A percentile compares a stretch with the other conserved stretches of the same genome.
These are phyloP conservation scores for Pituophis catenifer DNA, from an alignment of 2,113 vertebrate species.

Conservation along the genomic window DNA sequence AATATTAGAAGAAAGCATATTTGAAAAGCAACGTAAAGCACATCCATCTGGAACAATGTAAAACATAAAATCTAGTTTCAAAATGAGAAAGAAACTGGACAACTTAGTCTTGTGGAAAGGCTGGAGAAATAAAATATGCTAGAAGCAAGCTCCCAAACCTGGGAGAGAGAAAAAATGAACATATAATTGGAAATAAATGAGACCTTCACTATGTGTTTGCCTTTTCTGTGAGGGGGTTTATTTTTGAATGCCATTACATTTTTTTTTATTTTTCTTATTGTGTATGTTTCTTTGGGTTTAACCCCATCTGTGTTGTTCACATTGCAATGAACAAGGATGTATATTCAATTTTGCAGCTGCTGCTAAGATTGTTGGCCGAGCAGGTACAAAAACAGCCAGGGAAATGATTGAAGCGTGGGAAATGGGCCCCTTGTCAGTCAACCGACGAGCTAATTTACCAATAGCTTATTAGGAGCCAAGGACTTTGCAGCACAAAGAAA, in stretches of 20 bases:
- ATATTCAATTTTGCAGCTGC: background rate
- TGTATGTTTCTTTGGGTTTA: background rate
- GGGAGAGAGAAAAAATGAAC: background rate
- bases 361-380: background rate
- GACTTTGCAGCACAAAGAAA: background rate
- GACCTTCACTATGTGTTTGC: background rate
- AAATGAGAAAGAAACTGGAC: background rate
- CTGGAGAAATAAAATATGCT: background rate
- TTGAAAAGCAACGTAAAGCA: background rate
- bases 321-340: background rate
- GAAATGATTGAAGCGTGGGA: background rate
- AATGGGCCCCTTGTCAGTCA: background rate
- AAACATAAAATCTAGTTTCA: background rate
- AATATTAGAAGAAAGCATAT: background rate
- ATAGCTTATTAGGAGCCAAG: background rate
- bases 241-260: background rate
- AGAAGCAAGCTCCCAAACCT: background rate
- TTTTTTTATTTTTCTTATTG: background rate
- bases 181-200: background rate
- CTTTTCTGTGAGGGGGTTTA: background rate
- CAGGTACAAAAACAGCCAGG: background rate
- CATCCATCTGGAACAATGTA: background rate
- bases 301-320: background rate
- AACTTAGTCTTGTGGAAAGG: background rate
- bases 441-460: background rate